Base-by-base conservation (phyloP, 1,140 invertebrate genomes). In the Nixonia krombeini region DNA sequence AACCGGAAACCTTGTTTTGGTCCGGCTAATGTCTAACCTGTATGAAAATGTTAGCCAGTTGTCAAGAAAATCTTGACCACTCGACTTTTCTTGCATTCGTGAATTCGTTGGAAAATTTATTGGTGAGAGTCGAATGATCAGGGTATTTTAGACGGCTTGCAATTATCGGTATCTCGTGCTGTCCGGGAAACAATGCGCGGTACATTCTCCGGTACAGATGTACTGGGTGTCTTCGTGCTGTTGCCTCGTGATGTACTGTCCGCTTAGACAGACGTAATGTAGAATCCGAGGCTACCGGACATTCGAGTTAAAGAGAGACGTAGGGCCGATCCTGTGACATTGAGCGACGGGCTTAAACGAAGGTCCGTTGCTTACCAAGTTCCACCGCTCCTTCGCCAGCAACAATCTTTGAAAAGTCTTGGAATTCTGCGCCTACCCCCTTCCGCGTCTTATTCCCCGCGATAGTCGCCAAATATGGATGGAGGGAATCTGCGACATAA, bases 221-320 rank as follows among this genome's bases (percentile, higher is more conserved):
- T 64, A 70, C 55, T 59, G 58, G 45, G 37, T 64, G 40, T 70
- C 49, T 33, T 51, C 28, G 50, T 64, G 50, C 63, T 70, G 66
- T 70, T 59, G 28, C 38, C 63, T 53, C 59, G 59, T 70, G 66
- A 70, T 70, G 66, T 61, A 70, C 59, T 70, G 66, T 70, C 66
- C 59, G 59, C 63, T 70, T 70, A 70, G 66, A 70, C 66, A 64
- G 66, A 70, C 66, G 66, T 70, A 70, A 70, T 70, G 66, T 64
- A 70, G 56, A 59, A 70, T 69, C 53, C 47, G 47, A 35, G 35
- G 58, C 58, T 63, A 61, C 46, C 35, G 65, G 70, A 70, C 59
- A 65, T 70, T 66, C 67, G 46, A 66, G 64, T 74, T 71, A 75
- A 80, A 80, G 75, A 71, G 75, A 80, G 78, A 80, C 75, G 70